Evolutionary conservation across 2,113 vertebrate species (phyloP), one percentile per base, ranked within the genome.

Genomic region (Colius striatus): DNA sequence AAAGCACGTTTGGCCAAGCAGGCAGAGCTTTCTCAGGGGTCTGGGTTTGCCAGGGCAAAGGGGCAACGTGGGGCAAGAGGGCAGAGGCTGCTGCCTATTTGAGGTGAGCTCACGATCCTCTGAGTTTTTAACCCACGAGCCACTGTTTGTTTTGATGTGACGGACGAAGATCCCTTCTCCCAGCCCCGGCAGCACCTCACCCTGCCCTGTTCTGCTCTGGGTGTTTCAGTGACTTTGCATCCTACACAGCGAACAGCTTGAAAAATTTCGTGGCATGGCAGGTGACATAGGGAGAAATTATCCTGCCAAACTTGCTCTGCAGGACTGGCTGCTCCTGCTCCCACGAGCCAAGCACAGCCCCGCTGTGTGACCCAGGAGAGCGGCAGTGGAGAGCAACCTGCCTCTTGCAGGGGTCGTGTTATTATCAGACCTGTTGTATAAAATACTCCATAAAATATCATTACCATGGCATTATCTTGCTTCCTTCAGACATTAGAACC

Each of bases 401-500:
- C 79, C 26, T 55, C 47, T 58, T 80, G 47, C 38, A 71, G 47
- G 61, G 83, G 89, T 91, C 87, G n/a, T 77, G 83, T 70, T 80
- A 68, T 80, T 76, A n/a, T 92, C 83, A 75, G 86, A 70, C 11
- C 60, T 36, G 26, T 48, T 74, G 53, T 84, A 34, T 71, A 48
- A 90, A 94, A 92, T 84, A 94, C 82, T 78, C 84, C 58, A 79
- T 85, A 79, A 93, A 77, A 87, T 75, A 34, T 73, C 89, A 89
- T 78, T 74, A 84, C 72, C 34, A 2, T 34, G 60, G 65, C 57
- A 34, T 87, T 85, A 76, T 84, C 85, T 54, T 34, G 48, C 84
- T 43, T 95, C 62, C 57, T 71, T 71, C 29, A 77, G 51, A 51
- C 51, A 48, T 32, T 30, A 80, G 34, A 83, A 53, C 38, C 34